Evolutionary conservation across 1,140 invertebrate species (phyloP).

Genomic region (Zeugodacus cucurbitae): DNA sequence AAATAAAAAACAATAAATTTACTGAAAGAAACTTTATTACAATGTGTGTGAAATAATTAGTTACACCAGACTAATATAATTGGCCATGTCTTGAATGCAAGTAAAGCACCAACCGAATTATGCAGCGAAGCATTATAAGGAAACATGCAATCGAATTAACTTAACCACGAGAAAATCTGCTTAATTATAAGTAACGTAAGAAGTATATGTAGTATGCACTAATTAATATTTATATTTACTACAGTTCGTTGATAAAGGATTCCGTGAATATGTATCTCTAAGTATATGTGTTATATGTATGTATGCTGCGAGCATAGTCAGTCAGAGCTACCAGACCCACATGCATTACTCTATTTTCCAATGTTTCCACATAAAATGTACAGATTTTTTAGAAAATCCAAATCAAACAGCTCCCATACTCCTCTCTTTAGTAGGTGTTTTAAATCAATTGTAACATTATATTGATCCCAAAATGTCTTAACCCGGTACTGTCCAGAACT

Average conservation of each 20-base stretch:
- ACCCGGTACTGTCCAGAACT: no score
- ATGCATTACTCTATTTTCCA: no score
- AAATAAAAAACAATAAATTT: no score
- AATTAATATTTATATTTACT: not conserved
- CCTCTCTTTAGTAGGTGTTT: no score
- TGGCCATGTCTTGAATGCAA: not conserved
- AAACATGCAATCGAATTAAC: not conserved
- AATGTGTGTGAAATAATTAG: not conserved
- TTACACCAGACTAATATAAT: not conserved
- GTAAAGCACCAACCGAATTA: not conserved
- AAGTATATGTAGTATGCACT: not conserved
- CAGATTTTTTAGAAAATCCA: no score
- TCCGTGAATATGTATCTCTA: not conserved
- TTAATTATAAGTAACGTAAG: not conserved
- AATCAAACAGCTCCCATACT: no score
- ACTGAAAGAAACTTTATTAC: not conserved
- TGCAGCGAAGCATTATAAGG: constrained; percentile 18
- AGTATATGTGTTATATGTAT: no score
- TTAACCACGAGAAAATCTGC: not conserved
- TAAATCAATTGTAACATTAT: no score
- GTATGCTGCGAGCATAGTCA: not conserved
- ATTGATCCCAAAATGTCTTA: no score
- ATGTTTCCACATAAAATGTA: no score
- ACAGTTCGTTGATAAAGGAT: not conserved
- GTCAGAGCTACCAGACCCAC: not conserved